Conservation (phyloP, 2,888 invertebrate genomes). For the Xestia c-nigrum region DNA sequence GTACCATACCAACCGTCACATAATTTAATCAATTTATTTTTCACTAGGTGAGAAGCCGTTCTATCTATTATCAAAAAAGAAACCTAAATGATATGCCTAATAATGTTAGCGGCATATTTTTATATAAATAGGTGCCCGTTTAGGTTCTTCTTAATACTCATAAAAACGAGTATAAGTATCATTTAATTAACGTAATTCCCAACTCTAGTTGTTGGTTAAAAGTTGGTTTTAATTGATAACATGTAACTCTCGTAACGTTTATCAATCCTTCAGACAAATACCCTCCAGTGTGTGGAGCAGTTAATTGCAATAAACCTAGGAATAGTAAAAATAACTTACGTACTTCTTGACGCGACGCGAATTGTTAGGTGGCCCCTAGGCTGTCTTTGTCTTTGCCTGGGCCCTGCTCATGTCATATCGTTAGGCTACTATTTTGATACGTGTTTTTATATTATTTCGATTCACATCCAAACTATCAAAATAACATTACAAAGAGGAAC, state of each 20-base stretch:
- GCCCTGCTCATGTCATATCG: background rate
- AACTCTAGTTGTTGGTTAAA: background rate
- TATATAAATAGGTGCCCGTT: background rate
- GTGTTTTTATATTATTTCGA: too few species aligned
- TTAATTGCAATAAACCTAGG: background rate
- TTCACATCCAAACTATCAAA: too few species aligned
- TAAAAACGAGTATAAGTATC: background rate
- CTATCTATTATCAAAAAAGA: background rate
- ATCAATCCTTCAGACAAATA: background rate
- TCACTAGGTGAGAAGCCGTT: background rate
- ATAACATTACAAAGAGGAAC: too few species aligned
- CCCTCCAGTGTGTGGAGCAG: background rate
- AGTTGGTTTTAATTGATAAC: background rate
- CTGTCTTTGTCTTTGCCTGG: too few species aligned
- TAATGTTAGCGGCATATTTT: background rate
- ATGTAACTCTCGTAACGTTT: background rate
- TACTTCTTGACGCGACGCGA: too few species aligned
- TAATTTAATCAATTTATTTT: background rate
- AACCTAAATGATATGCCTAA: background rate
- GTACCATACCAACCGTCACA: background rate
- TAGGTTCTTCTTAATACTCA: background rate
- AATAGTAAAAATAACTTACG: background rate
- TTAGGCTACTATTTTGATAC: background rate
- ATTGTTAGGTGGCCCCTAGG: background rate
- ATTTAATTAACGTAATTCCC: background rate